A percentile compares a stretch with the other conserved stretches of the same genome.
phyloP scores from a whole-genome alignment of 2,113 vertebrate genomes.

The Hystrix brachyura region DNA sequence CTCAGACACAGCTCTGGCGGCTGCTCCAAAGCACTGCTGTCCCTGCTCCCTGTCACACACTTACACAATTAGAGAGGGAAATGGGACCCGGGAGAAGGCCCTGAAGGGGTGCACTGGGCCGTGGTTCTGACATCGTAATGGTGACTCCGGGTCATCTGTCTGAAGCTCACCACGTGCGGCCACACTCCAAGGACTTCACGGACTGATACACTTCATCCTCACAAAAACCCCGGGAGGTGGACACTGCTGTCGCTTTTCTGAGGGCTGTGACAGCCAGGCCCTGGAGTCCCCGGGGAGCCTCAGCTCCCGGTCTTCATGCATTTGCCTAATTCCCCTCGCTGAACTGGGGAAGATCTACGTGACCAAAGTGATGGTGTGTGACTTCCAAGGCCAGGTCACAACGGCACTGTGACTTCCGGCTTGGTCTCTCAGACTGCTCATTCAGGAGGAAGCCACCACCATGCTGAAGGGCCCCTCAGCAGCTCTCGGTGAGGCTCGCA shows the following conservation, averaged over 20 bases:
- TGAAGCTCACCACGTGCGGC: fast-evolving
- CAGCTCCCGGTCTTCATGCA: background rate
- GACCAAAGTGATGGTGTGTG: background rate
- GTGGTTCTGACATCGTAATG: background rate
- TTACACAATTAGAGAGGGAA: background rate
- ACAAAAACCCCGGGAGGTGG: background rate
- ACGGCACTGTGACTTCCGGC: background rate
- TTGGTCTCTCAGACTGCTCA: background rate
- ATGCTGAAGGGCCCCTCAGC: background rate
- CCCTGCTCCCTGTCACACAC: background rate
- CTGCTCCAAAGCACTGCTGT: background rate
- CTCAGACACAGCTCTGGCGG: background rate
- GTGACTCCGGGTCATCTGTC: fast-evolving
- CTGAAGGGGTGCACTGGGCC: background rate
- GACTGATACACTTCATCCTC: background rate
- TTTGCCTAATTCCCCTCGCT: background rate
- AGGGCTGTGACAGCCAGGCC: background rate
- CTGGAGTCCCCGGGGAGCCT: background rate
- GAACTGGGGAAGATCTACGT: background rate
- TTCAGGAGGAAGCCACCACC: background rate
- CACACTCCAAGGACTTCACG: background rate
- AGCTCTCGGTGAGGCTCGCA: fast-evolving
- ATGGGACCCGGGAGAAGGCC: background rate
- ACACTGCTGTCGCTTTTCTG: background rate
- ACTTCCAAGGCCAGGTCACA: background rate